Evolutionary conservation across 2,888 invertebrate genomes (phyloP).

Genomic region (Chrysotoxum bicinctum): DNA sequence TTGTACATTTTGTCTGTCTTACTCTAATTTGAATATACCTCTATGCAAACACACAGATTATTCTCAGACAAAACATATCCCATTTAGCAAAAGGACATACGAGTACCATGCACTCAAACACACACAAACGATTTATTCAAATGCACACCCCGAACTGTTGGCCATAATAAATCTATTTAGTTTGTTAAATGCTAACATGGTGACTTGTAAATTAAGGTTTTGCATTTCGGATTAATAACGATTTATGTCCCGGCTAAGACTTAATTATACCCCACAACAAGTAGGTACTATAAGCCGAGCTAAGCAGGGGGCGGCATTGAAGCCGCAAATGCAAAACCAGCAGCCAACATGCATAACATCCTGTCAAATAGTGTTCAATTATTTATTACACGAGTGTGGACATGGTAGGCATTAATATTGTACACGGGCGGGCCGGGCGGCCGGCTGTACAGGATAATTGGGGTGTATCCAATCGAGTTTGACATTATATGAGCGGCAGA

Average conservation of each 20-base stretch:
- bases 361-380: slow-evolving; percentile 73
- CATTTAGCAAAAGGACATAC: slow-evolving; percentile 21
- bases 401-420: slow-evolving; percentile 66
- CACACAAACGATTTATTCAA: neutral
- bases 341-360: slow-evolving; percentile 70
- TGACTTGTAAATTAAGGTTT: slow-evolving; percentile 73
- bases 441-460: slow-evolving; percentile 55
- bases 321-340: slow-evolving; percentile 65
- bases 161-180: slow-evolving; percentile 70
- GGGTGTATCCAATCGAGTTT: slow-evolving; percentile 62
- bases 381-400: slow-evolving; percentile 73
- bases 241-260: slow-evolving; percentile 67
- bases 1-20: slow-evolving; percentile 5
- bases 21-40: slow-evolving; percentile 19
- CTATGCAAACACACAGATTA: neutral
- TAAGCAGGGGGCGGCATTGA: slow-evolving; percentile 16
- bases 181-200: slow-evolving; percentile 73
- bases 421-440: slow-evolving; percentile 5
- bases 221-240: slow-evolving; percentile 73
- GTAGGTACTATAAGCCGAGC: slow-evolving; percentile 27
- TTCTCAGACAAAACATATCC: slow-evolving; percentile 39
- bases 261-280: slow-evolving; percentile 69
- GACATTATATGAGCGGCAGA: slow-evolving; percentile 50
- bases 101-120: neutral
- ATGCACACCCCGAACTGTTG: slow-evolving; percentile 13